Conservation (phyloP, 2,888 invertebrate genomes). For the Agrenia bidenticulata region DNA sequence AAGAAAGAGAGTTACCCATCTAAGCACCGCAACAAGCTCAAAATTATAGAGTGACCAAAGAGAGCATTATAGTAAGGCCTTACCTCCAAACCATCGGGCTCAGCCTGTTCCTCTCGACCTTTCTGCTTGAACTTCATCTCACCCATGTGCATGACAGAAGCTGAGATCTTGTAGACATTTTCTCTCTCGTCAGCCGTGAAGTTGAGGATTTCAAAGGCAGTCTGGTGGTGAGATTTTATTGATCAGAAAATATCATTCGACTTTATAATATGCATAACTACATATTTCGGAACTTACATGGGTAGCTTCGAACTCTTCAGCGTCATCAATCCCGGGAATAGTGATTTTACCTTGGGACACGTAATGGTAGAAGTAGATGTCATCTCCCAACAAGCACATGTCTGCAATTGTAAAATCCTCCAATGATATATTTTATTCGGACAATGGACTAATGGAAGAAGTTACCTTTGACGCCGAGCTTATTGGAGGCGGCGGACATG, state of each 20-base stretch:
- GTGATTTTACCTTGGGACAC: constrained; percentile 95
- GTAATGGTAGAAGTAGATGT: constrained; percentile 91
- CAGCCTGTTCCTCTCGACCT: constrained; percentile 97
- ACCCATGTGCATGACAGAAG: constrained; percentile 54
- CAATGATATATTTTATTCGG: not conserved
- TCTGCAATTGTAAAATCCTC: constrained; percentile 22
- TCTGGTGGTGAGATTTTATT: too few species aligned
- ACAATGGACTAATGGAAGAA: constrained; percentile 13
- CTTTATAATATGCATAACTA: not conserved
- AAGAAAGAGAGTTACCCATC: constrained; percentile 31
- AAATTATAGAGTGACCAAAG: too few species aligned
- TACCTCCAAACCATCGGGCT: constrained; percentile 87
- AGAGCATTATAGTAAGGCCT: constrained; percentile 53
- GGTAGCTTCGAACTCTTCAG: constrained; percentile 83
- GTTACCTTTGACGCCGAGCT: constrained; percentile 64
- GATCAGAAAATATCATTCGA: constrained; percentile 53
- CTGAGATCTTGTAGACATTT: constrained; percentile 55
- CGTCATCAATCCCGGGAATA: constrained; percentile 93
- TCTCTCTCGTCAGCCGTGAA: constrained; percentile 60
- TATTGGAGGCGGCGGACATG: constrained; percentile 78
- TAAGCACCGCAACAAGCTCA: not conserved
- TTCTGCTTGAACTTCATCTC: constrained; percentile 67
- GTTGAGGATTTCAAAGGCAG: constrained; percentile 63
- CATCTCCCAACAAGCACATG: constrained; percentile 59
- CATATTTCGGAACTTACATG: constrained; percentile 70